Conservation (phyloP, 2,113 vertebrate genomes). For the Ciconia maguari region DNA sequence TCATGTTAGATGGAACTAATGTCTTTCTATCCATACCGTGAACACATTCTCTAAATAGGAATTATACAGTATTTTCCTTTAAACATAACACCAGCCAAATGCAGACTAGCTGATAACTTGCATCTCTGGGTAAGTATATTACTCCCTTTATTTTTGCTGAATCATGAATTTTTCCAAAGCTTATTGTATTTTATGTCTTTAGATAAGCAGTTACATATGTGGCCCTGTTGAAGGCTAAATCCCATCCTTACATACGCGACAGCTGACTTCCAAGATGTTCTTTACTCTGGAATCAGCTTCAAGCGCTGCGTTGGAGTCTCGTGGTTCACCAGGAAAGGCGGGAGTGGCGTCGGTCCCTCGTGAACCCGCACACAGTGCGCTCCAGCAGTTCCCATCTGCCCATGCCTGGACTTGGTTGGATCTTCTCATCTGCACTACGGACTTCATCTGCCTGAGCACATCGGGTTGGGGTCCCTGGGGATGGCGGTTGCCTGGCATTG, state of each 20-base stretch:
- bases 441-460: not conserved
- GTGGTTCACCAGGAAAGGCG: not conserved
- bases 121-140: not conserved
- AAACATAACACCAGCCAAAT: conserved; percentile 28
- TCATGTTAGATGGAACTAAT: conserved; percentile 61
- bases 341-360: not conserved
- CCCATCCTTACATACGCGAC: conserved; percentile 7
- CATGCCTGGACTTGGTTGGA: not conserved
- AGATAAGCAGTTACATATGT: conserved; percentile 64
- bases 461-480: not conserved
- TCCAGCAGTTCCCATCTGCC: not conserved
- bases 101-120: conserved; percentile 29
- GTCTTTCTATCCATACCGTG: conserved; percentile 33
- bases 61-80: conserved; percentile 57
- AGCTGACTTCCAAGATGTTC: conserved; percentile 33
- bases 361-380: not conserved
- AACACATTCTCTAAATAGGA: conserved; percentile 45
- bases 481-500: not conserved
- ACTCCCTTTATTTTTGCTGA: conserved; percentile 34
- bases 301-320: not conserved
- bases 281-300: conserved; percentile 20
- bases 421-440: not conserved
- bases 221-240: conserved; percentile 37
- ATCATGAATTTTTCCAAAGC: conserved; percentile 50
- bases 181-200: conserved; percentile 58